These are phyloP conservation scores for Chroicocephalus ridibundus DNA, from an alignment of 2,113 vertebrate species.

Conservation along the genomic window DNA sequence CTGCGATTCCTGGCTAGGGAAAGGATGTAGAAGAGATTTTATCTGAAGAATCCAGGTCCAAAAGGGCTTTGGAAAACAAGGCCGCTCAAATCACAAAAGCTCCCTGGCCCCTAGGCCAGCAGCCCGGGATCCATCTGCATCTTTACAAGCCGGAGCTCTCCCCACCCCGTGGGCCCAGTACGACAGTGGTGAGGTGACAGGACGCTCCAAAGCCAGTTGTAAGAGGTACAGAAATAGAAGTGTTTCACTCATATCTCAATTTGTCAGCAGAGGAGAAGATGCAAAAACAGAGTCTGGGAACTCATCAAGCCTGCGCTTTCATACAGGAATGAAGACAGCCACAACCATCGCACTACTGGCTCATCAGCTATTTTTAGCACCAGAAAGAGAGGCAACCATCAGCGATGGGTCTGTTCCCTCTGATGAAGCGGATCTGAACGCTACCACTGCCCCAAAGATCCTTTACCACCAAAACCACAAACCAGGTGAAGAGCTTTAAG, in stretches of 20 bases:
- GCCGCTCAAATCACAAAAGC: not conserved
- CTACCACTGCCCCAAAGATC: not conserved
- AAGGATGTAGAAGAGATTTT: not conserved
- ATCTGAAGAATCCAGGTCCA: not conserved
- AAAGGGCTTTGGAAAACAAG: not conserved
- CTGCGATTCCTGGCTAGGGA: not conserved
- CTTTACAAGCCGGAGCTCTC: not conserved
- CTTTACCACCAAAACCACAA: not conserved
- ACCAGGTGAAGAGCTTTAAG: not conserved
- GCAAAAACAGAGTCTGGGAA: not conserved
- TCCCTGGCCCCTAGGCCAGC: not conserved
- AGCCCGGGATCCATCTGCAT: not conserved
- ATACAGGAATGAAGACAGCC: conserved; percentile 1
- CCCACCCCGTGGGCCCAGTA: not conserved
- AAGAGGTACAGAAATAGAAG: not conserved
- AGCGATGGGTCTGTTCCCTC: not conserved
- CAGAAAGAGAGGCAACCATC: not conserved
- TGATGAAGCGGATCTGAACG: not conserved
- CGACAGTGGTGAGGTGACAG: not conserved
- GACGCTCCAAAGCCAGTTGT: not conserved
- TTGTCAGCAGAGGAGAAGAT: conserved; percentile 5
- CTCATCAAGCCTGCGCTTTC: not conserved
- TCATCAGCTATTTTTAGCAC: conserved; percentile 18
- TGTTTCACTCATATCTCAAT: not conserved
- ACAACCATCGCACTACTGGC: not conserved